Conservation (phyloP, 1,140 invertebrate species). For the Aphelinus certus region DNA sequence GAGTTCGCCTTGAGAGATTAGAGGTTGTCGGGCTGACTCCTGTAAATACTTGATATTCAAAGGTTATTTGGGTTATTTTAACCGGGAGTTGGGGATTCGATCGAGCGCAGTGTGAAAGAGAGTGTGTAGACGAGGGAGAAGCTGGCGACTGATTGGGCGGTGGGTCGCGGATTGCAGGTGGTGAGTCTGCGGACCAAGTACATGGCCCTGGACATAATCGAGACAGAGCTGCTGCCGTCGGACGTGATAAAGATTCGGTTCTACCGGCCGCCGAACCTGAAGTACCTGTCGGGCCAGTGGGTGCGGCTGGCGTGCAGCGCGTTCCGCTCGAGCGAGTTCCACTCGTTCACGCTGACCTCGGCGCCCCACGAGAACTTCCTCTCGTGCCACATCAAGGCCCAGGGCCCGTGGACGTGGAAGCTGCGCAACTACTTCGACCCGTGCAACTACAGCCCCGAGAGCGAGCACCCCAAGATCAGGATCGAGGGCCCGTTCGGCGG, state of each 20-base stretch:
- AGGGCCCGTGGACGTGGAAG: constrained; percentile 99
- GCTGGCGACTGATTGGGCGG: too few species aligned
- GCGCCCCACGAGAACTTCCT: constrained; percentile 98
- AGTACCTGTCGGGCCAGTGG: constrained; percentile 92
- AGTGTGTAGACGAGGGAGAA: too few species aligned
- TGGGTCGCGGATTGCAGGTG: constrained; percentile 65
- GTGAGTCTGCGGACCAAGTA: constrained; percentile 92
- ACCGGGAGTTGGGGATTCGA: too few species aligned
- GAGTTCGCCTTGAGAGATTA: too few species aligned
- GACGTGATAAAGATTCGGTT: constrained; percentile 94
- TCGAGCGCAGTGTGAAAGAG: too few species aligned
- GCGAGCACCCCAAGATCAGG: constrained; percentile 84
- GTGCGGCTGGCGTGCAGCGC: constrained; percentile 93
- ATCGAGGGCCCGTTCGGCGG: constrained; percentile 98
- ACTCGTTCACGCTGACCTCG: constrained; percentile 98
- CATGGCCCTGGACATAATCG: constrained; percentile 93
- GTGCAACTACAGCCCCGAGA: constrained; percentile 89
- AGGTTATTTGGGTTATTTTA: too few species aligned
- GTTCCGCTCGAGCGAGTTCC: constrained; percentile 92
- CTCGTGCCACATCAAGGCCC: constrained; percentile 97
- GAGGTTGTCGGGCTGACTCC: too few species aligned
- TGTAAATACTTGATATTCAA: too few species aligned
- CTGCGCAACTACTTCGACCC: constrained; percentile 96
- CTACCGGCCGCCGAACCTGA: constrained; percentile 94
- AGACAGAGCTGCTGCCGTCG: constrained; percentile 95